Evolutionary conservation across 2,888 invertebrate genomes (phyloP), one percentile per base, ranked within the genome.

Genomic region (Chorisops tibialis): DNA sequence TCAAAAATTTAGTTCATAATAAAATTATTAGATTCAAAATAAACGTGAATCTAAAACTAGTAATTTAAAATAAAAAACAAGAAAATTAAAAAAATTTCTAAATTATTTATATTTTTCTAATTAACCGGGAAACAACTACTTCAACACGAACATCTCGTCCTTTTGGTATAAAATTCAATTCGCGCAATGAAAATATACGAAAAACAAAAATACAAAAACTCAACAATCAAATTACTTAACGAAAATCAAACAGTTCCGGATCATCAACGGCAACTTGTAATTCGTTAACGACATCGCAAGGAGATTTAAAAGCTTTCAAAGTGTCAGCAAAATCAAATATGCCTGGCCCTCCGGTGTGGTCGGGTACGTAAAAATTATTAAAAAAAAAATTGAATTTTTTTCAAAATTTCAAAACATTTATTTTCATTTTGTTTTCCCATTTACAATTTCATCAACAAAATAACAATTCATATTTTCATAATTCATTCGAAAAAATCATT

Each of bases 331-430:
- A 64, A 30, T 43, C 63, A 59, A 63, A 72, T 72, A 77, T 77
- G 77, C 77, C 77, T 73, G 77, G 76, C 71, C 75, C 77, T 73
- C 76, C 77, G 67, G 73, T 77, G 74, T 77, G 77, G 77, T 77
- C 77, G 70, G 77, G 77, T 77, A 72, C 74, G 77, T 77, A 72
- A 58, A 69, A 48, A 65, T 52, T 48, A 22, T 58, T 63, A 52
- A 60, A 51, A 60, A 60, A 18, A 18, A 39, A 59, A 47, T 41
- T 11, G 18, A 18, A 47, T 19, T 9, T 21, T 47, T 19, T 22
- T 21, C 22, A 47, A 47, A 47, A 47, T 47, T 47, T n/a, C 3
- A 30, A 5, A 30, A 30, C 9, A 21, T 21, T 22, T 47, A 21
- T 21, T 21, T 22, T 21, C 1, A 19, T 24, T 22, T 6, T 49